Conservation (phyloP, 2,797 vertebrate species). For the Morelia viridis region DNA sequence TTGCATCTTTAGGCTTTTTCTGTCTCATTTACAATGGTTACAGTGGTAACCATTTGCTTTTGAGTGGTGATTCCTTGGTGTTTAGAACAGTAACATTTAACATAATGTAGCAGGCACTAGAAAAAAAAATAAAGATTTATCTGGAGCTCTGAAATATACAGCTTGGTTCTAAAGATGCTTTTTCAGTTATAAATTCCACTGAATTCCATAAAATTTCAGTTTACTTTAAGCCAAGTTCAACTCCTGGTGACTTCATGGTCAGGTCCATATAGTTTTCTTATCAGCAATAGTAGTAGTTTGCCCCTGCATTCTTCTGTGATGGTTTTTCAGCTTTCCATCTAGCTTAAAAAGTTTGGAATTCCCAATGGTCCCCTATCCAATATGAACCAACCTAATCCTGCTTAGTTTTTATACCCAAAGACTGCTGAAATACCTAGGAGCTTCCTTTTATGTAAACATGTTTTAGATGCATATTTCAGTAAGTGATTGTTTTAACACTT, state of each 20-base stretch:
- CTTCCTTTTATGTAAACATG: background rate
- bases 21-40: background rate
- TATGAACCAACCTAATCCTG: too few relatives aligned
- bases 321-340: too few relatives aligned
- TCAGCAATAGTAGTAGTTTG: too few relatives aligned
- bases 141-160: background rate
- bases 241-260: too few relatives aligned
- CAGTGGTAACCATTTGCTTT: background rate
- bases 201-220: background rate
- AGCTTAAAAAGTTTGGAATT: too few relatives aligned
- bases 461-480: slow-evolving; percentile 30
- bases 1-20: background rate
- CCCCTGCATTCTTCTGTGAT: too few relatives aligned
- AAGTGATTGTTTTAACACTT: background rate
- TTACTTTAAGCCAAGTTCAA: too few relatives aligned
- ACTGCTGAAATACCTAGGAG: too few relatives aligned
- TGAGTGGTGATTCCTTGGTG: slow-evolving; percentile 28
- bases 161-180: background rate
- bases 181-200: background rate
- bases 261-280: too few relatives aligned
- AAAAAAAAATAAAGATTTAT: background rate
- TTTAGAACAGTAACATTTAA: slow-evolving; percentile 39
- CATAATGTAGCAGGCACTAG: background rate
- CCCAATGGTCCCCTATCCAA: too few relatives aligned
- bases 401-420: too few relatives aligned